A percentile compares a stretch with the other conserved stretches of the same genome.
These are phyloP conservation scores for Chesias legatella DNA, from an alignment of 2,888 invertebrate species.

Conservation along the genomic window DNA sequence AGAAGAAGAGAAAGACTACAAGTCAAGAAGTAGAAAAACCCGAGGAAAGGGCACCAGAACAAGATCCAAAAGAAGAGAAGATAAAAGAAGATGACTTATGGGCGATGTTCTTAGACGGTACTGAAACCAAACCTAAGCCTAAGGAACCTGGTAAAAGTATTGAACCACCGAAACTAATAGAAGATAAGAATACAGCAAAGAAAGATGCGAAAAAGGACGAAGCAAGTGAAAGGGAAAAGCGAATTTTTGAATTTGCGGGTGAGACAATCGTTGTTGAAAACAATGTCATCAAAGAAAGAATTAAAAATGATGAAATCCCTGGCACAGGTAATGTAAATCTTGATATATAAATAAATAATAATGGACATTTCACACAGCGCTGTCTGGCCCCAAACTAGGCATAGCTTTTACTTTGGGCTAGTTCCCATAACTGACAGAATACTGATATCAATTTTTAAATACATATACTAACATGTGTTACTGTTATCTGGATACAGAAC, in stretches of 20 bases:
- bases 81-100: slow-evolving; percentile 88
- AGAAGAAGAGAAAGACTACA: slow-evolving; percentile 48
- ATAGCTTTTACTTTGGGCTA: no score
- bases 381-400: no score
- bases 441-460: no score
- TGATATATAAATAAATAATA: no score
- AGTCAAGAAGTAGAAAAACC: slow-evolving; percentile 41
- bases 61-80: slow-evolving; percentile 83
- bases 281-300: slow-evolving; percentile 61
- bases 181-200: slow-evolving; percentile 3
- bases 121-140: slow-evolving; percentile 69
- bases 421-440: no score
- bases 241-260: slow-evolving; percentile 93
- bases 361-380: no score
- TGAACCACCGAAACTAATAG: slow-evolving; percentile 26
- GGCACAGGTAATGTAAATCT: slow-evolving; percentile 43
- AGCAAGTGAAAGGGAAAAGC: slow-evolving; percentile 77
- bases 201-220: slow-evolving; percentile 50
- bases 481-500: no score
- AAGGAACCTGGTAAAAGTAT: slow-evolving; percentile 31
- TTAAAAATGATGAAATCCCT: slow-evolving; percentile 51
- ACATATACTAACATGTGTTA: slow-evolving; percentile 11
- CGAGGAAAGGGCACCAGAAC: slow-evolving; percentile 36
- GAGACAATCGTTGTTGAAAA: slow-evolving; percentile 85
- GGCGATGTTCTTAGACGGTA: slow-evolving; percentile 89